A percentile compares a stretch with the other conserved stretches of the same genome.
phyloP scores from a whole-genome alignment of 2,888 invertebrate genomes.

The Drosophila parthenogenetica region DNA sequence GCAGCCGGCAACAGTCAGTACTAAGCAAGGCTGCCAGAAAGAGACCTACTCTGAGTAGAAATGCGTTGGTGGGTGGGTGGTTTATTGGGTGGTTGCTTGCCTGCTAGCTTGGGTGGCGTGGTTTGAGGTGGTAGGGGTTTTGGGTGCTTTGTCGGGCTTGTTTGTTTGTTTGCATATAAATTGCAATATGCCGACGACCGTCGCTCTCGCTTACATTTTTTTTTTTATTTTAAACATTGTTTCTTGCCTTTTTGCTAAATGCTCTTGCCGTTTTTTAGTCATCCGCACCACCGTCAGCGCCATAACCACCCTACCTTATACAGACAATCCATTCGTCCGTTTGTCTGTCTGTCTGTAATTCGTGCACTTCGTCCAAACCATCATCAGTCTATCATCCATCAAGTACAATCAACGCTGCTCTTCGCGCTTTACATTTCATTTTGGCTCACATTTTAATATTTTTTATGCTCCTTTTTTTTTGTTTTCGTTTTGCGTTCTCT shows the following conservation, averaged over 20 bases:
- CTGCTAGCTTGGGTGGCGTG: constrained; percentile 8
- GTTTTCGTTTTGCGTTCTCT: not conserved
- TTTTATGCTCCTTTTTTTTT: constrained; percentile 8
- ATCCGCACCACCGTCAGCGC: constrained; percentile 18
- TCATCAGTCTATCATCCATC: constrained; percentile 64
- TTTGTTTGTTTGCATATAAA: constrained; percentile 80
- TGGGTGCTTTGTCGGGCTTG: constrained; percentile 58
- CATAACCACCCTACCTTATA: constrained; percentile 7
- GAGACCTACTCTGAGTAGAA: constrained; percentile 23
- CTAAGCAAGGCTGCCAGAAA: constrained; percentile 36
- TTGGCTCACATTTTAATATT: constrained; percentile 27
- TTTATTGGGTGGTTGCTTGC: constrained; percentile 10
- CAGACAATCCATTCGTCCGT: not conserved
- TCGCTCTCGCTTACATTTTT: constrained; percentile 50
- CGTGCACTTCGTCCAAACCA: constrained; percentile 20
- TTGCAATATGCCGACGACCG: constrained; percentile 69
- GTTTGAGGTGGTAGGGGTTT: constrained; percentile 7
- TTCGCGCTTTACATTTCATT: constrained; percentile 64
- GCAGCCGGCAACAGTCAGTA: constrained; percentile 61
- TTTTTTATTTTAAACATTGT: constrained; percentile 63
- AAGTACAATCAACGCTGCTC: constrained; percentile 60
- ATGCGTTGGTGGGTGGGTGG: constrained; percentile 17
- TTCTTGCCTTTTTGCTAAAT: constrained; percentile 64
- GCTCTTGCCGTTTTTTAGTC: constrained; percentile 52
- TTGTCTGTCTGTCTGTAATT: constrained; percentile 28